Conservation (phyloP, 2,113 vertebrate genomes). For the Peromyscus leucopus region DNA sequence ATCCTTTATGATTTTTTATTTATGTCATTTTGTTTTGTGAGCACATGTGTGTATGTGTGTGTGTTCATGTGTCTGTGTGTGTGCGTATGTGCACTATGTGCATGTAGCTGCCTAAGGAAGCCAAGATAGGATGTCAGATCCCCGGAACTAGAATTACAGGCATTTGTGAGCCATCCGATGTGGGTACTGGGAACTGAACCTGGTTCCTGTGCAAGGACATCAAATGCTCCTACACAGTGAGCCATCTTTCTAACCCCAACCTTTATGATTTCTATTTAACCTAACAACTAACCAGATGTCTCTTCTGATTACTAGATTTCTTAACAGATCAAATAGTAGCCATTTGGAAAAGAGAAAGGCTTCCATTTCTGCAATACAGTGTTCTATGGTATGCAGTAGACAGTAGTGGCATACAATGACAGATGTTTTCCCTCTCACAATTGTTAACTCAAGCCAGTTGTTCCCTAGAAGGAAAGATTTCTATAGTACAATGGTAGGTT, state of each 20-base stretch:
- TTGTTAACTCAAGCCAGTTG: not conserved
- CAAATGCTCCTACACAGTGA: not conserved
- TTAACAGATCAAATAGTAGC: slow-evolving; percentile 38
- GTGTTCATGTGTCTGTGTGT: not conserved
- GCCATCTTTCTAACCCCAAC: not conserved
- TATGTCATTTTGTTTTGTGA: not conserved
- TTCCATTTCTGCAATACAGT: not conserved
- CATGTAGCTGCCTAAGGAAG: no score
- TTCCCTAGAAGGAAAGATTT: not conserved
- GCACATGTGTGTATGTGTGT: not conserved
- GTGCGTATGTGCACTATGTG: accelerated
- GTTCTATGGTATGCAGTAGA: not conserved
- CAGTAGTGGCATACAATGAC: not conserved
- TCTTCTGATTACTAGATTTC: not conserved
- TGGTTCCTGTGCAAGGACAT: not conserved
- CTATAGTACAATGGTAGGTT: not conserved
- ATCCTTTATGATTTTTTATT: not conserved
- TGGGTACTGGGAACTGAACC: not conserved
- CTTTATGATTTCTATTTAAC: slow-evolving; percentile 16
- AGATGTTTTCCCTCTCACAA: not conserved
- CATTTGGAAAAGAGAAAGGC: not conserved
- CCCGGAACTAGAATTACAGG: not conserved
- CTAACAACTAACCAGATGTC: slow-evolving; percentile 11
- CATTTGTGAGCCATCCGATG: not conserved
- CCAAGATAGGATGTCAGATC: not conserved